These are phyloP conservation scores for Mus pahari DNA, from an alignment of 2,113 vertebrate species.

Conservation along the genomic window DNA sequence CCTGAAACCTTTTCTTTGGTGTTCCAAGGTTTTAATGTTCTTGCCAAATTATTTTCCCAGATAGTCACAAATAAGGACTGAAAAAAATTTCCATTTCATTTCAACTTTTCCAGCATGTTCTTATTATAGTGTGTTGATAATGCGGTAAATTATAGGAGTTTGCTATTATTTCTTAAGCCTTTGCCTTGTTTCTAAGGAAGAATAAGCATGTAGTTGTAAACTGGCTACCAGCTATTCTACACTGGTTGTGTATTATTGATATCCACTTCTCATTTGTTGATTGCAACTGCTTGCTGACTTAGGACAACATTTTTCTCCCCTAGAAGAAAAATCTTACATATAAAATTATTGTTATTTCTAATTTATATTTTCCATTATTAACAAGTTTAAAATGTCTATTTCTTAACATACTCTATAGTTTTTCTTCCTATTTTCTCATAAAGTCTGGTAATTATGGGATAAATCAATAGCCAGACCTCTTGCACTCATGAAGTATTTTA, in stretches of 20 bases:
- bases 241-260: not conserved
- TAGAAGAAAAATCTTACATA: not conserved
- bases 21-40: not conserved
- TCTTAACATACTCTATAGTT: not conserved
- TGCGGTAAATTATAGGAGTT: not conserved
- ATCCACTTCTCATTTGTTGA: not conserved
- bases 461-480: not conserved
- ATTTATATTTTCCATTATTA: slow-evolving; percentile 25
- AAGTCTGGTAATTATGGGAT: not conserved
- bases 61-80: not conserved
- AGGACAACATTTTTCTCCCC: not conserved
- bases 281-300: not conserved
- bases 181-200: not conserved
- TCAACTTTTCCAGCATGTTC: not conserved
- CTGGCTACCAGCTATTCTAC: not conserved
- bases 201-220: not conserved
- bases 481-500: not conserved
- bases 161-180: not conserved
- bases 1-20: not conserved
- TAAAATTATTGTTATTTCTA: not conserved
- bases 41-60: not conserved
- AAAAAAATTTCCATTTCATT: not conserved
- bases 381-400: not conserved
- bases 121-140: not conserved
- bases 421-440: not conserved